Evolutionary conservation across 30 jellyfish, hydroid and myxozoan species (phyloP).

Genomic region (Rhopilema esculentum): DNA sequence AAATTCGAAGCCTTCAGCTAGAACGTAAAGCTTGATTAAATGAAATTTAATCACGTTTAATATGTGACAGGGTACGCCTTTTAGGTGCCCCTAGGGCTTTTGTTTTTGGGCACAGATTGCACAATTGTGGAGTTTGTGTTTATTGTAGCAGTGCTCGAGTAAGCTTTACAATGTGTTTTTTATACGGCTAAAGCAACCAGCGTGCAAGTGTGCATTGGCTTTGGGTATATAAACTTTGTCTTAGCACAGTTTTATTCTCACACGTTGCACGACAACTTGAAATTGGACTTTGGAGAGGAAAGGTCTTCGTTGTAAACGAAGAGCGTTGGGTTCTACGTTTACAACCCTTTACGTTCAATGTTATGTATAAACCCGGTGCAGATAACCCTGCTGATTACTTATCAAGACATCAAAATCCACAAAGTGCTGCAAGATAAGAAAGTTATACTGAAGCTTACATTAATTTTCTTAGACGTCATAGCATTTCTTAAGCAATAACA

Average conservation of each 20-base stretch:
- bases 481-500: conserved; percentile 22
- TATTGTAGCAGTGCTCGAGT: no score
- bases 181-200: no score
- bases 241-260: no score
- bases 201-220: no score
- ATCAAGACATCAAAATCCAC: conserved; percentile 34
- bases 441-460: conserved; percentile 13
- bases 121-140: no score
- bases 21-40: background rate
- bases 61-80: no score
- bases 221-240: no score
- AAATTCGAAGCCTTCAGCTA: background rate
- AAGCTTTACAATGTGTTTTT: no score
- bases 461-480: background rate
- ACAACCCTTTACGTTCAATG: conserved; percentile 17
- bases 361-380: conserved; percentile 32
- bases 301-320: background rate
- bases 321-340: conserved; percentile 56
- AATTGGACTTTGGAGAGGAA: background rate
- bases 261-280: no score
- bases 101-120: no score
- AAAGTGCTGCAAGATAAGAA: background rate
- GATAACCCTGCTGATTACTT: conserved; percentile 51
- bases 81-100: no score
- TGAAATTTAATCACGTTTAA: no score